Percentiles rank a stretch among this genome's conserved stretches.
phyloP scores from a whole-genome alignment of 1,140 invertebrate species.

The Psilanteris sp. region DNA sequence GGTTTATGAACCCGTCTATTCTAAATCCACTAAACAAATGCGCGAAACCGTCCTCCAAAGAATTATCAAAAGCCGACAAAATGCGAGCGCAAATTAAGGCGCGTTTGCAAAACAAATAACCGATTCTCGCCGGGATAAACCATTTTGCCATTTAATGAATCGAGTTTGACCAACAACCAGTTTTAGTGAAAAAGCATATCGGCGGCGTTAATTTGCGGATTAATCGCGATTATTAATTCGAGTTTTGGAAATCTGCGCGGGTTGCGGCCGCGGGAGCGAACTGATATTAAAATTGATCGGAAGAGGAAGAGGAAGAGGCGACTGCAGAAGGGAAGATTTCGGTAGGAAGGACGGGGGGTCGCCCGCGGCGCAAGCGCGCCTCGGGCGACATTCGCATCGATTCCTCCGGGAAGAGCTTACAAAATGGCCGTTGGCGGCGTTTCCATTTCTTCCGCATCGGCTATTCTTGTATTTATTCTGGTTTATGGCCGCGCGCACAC shows the following conservation, averaged over 20 bases:
- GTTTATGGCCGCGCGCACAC: constrained; percentile 9
- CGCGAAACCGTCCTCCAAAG: too few species aligned
- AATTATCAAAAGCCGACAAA: too few species aligned
- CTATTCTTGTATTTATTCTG: constrained; percentile 65
- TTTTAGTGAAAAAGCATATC: too few species aligned
- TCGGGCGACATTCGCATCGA: constrained; percentile 79
- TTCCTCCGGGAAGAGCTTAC: constrained; percentile 80
- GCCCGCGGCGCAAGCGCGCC: constrained; percentile 79
- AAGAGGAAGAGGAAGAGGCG: constrained; percentile 47
- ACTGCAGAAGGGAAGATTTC: constrained; percentile 43
- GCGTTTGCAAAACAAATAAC: too few species aligned
- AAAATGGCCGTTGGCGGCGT: constrained; percentile 78
- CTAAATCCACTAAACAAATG: too few species aligned
- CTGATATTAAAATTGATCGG: constrained; percentile 56
- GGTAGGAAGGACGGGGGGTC: constrained; percentile 69
- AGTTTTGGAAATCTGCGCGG: constrained; percentile 17
- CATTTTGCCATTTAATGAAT: too few species aligned
- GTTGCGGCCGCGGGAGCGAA: constrained; percentile 8
- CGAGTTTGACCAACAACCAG: too few species aligned
- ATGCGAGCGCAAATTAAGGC: too few species aligned
- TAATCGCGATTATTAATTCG: too few species aligned
- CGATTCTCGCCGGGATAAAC: too few species aligned
- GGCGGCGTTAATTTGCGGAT: too few species aligned
- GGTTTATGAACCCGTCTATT: too few species aligned
- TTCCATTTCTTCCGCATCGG: constrained; percentile 75